Evolutionary conservation across 1,140 invertebrate genomes (phyloP).

Genomic region (Drosophila tani): DNA sequence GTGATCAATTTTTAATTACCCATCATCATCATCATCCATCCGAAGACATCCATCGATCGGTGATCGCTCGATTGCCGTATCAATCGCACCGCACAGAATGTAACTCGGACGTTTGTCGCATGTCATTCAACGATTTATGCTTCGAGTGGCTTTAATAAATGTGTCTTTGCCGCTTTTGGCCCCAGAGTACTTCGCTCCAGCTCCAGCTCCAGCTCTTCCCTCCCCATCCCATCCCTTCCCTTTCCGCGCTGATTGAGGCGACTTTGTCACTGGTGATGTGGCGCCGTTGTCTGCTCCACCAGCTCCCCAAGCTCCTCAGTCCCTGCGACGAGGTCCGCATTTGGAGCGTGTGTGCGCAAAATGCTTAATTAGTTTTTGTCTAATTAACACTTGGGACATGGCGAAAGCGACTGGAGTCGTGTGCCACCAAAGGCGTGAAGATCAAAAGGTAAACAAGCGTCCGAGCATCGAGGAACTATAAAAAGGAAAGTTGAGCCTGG

Average conservation of each 20-base stretch:
- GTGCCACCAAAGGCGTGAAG: slow-evolving; percentile 74
- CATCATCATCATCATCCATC: slow-evolving; percentile 63
- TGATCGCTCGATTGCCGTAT: slow-evolving; percentile 58
- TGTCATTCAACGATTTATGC: slow-evolving; percentile 82
- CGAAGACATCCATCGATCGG: slow-evolving; percentile 44
- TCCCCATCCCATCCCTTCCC: neutral
- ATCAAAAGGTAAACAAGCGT: slow-evolving; percentile 57
- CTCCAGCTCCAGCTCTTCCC: slow-evolving; percentile 12
- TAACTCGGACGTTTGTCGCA: slow-evolving; percentile 79
- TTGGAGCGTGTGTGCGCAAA: slow-evolving; percentile 67
- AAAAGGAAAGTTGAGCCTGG: neutral
- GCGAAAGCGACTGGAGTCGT: slow-evolving; percentile 58
- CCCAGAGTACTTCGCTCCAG: slow-evolving; percentile 8
- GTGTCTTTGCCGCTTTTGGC: slow-evolving; percentile 74
- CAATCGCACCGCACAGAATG: slow-evolving; percentile 78
- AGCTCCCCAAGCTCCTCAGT: slow-evolving; percentile 3
- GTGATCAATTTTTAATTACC: slow-evolving; percentile 84
- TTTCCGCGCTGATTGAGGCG: slow-evolving; percentile 27
- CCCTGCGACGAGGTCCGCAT: slow-evolving; percentile 1
- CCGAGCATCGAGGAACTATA: neutral
- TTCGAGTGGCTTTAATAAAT: slow-evolving; percentile 75
- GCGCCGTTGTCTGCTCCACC: slow-evolving; percentile 34
- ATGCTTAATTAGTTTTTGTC: slow-evolving; percentile 80
- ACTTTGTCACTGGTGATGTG: slow-evolving; percentile 36
- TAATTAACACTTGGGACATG: slow-evolving; percentile 76